Percentiles rank a stretch among this genome's conserved stretches.
Conservation (phyloP, 2,888 invertebrate genomes). For the Yponomeuta cagnagella region DNA sequence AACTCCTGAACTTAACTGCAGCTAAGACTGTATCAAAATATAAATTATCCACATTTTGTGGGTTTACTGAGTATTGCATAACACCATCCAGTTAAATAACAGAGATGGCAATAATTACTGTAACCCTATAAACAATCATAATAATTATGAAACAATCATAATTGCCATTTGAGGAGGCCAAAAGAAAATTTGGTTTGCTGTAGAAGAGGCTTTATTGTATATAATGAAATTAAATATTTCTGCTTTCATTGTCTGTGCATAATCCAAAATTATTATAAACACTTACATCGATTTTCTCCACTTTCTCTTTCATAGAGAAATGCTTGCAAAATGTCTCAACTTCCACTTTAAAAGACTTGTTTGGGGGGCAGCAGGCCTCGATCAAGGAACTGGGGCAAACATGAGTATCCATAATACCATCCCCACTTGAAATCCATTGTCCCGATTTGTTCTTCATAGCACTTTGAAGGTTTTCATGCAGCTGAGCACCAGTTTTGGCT, state of each 20-base stretch:
- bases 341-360: slow-evolving; percentile 85
- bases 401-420: slow-evolving; percentile 30
- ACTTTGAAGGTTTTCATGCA: slow-evolving; percentile 79
- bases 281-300: slow-evolving; percentile 88
- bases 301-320: slow-evolving; percentile 86
- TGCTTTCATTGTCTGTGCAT: not conserved
- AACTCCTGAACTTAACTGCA: no score
- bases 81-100: no score
- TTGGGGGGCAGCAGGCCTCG: slow-evolving; percentile 64
- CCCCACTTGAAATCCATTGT: slow-evolving; percentile 33
- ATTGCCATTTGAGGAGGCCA: not conserved
- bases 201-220: no score
- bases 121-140: no score
- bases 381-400: slow-evolving; percentile 72
- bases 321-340: slow-evolving; percentile 95
- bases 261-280: not conserved
- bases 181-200: slow-evolving; percentile 4
- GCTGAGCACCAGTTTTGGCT: slow-evolving; percentile 70
- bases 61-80: no score
- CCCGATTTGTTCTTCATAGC: slow-evolving; percentile 47
- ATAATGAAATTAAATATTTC: no score
- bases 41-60: no score
- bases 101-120: no score
- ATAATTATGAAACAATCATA: no score
- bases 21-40: no score